These are phyloP conservation scores for Probaryconus sp. DNA, from an alignment of 1,140 invertebrate species.

Conservation along the genomic window DNA sequence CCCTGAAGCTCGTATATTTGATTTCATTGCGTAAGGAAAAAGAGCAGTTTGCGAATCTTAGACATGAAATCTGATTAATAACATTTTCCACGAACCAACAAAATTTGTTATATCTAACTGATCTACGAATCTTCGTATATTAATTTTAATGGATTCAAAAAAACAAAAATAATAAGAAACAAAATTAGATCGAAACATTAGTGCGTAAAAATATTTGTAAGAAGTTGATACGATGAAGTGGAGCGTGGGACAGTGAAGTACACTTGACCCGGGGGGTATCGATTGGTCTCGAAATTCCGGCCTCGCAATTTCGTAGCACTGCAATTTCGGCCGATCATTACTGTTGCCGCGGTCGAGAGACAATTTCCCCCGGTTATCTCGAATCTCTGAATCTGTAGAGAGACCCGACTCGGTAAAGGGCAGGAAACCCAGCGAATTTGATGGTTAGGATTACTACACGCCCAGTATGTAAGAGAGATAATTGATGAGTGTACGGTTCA, in stretches of 20 bases:
- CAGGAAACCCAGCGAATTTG: slow-evolving; percentile 63
- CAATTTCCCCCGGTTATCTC: slow-evolving; percentile 67
- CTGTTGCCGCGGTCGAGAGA: slow-evolving; percentile 64
- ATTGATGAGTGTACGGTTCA: slow-evolving; percentile 71
- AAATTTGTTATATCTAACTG: too few species aligned
- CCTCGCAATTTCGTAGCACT: slow-evolving; percentile 63
- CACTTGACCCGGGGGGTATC: slow-evolving; percentile 56
- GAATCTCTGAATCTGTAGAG: slow-evolving; percentile 47
- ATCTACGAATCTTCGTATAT: too few species aligned
- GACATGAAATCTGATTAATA: too few species aligned
- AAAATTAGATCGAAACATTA: too few species aligned
- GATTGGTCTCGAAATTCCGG: slow-evolving; percentile 69
- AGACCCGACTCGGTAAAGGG: slow-evolving; percentile 40
- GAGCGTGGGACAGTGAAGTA: slow-evolving; percentile 18
- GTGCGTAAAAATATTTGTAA: slow-evolving; percentile 25
- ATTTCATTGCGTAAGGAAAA: too few species aligned
- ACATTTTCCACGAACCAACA: too few species aligned
- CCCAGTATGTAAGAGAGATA: slow-evolving; percentile 71
- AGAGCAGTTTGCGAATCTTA: too few species aligned
- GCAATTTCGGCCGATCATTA: slow-evolving; percentile 70
- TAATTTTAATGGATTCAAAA: too few species aligned
- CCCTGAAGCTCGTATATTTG: too few species aligned
- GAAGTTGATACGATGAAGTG: slow-evolving; percentile 24
- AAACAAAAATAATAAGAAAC: too few species aligned
- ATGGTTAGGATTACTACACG: slow-evolving; percentile 60